Conservation (phyloP, 1,140 invertebrate species). For the Drosophila busckii region DNA sequence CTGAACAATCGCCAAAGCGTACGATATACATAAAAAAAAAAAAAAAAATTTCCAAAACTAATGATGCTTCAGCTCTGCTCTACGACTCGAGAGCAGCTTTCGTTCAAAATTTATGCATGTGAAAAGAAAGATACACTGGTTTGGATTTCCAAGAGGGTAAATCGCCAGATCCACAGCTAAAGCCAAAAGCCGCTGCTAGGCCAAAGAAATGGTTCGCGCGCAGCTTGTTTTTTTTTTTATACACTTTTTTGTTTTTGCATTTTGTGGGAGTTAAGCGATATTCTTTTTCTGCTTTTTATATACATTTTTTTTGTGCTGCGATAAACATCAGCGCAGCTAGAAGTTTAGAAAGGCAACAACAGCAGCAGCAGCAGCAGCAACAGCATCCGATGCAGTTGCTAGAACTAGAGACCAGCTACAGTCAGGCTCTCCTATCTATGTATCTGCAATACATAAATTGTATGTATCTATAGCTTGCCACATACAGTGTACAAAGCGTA, state of each 20-base stretch:
- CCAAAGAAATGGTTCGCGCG: conserved; percentile 58
- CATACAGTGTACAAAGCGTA: conserved; percentile 50
- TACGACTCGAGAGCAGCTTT: conserved; percentile 31
- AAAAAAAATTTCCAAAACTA: conserved; percentile 67
- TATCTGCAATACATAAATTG: conserved; percentile 62
- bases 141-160: not conserved
- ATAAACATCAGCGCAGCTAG: conserved; percentile 69
- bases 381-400: conserved; percentile 23
- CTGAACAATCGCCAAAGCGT: conserved; percentile 44
- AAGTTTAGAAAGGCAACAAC: conserved; percentile 71
- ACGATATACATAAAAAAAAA: conserved; percentile 36
- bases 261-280: conserved; percentile 33
- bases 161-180: not conserved
- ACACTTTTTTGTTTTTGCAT: no score
- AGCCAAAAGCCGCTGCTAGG: conserved; percentile 26
- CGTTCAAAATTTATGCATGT: conserved; percentile 68
- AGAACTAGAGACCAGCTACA: conserved; percentile 20
- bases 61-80: conserved; percentile 43
- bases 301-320: conserved; percentile 31
- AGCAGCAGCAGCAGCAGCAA: conserved; percentile 12
- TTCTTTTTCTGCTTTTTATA: conserved; percentile 19
- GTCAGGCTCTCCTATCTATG: conserved; percentile 47
- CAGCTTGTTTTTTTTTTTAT: conserved; percentile 27
- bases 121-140: conserved; percentile 56
- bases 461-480: conserved; percentile 52